Evolutionary conservation across 1,140 invertebrate genomes (phyloP).

Genomic region (Arion vulgaris): DNA sequence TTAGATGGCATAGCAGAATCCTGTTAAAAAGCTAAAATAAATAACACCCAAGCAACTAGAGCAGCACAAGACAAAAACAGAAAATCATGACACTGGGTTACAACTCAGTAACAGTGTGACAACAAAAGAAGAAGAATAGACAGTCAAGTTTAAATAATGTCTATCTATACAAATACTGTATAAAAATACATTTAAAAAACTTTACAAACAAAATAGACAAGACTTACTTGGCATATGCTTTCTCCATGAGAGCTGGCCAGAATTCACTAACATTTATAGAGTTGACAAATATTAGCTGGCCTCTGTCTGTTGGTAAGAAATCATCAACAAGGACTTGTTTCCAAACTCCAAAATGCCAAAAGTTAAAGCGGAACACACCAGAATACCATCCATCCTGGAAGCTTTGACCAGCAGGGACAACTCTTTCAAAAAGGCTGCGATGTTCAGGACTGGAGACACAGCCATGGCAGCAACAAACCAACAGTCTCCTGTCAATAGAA

Average conservation of each 20-base stretch:
- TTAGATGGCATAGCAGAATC: no score
- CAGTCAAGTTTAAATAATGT: no score
- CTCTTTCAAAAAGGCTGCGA: constrained; percentile 79
- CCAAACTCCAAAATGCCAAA: constrained; percentile 86
- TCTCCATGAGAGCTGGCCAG: constrained; percentile 86
- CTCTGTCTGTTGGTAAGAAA: constrained; percentile 78
- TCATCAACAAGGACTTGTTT: constrained; percentile 85
- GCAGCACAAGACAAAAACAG: no score
- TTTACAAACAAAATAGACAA: no score
- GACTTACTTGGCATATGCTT: constrained; percentile 88
- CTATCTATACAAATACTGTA: no score
- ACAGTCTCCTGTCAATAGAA: constrained; percentile 74
- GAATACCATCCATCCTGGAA: constrained; percentile 75
- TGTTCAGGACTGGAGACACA: constrained; percentile 78
- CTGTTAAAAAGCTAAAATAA: no score
- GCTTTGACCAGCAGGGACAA: constrained; percentile 81
- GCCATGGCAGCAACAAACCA: constrained; percentile 81
- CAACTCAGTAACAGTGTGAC: no score
- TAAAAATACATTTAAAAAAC: no score
- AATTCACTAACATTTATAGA: constrained; percentile 81
- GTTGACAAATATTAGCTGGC: constrained; percentile 80
- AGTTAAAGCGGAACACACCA: constrained; percentile 79
- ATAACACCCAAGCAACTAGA: no score
- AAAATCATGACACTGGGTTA: no score
- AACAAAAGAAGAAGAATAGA: no score